These are phyloP conservation scores for Takifugu flavidus DNA, from an alignment of 2,113 vertebrate genomes.

Conservation along the genomic window DNA sequence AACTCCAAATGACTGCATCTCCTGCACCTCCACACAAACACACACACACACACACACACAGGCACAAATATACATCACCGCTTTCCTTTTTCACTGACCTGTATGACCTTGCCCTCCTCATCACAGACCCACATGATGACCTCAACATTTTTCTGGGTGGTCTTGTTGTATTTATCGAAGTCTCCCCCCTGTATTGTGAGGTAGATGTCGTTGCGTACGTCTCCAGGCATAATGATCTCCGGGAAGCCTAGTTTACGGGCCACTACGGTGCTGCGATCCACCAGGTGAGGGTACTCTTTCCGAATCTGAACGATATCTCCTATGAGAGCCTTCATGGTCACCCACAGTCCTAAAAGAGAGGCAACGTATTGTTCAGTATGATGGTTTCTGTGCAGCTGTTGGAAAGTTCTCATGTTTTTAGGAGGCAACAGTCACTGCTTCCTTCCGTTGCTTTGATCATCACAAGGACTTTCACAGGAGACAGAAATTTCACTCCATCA, in stretches of 20 bases:
- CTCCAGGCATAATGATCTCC: conserved; percentile 99
- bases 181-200: conserved; percentile 88
- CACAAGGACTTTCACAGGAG: no score
- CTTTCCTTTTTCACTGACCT: conserved; percentile 68
- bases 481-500: no score
- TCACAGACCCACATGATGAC: conserved; percentile 96
- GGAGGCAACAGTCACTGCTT: no score
- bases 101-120: conserved; percentile 88
- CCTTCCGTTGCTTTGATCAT: no score
- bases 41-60: background rate
- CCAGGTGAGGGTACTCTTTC: conserved; percentile 94
- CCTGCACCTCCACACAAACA: background rate
- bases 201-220: conserved; percentile 97
- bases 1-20: background rate
- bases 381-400: background rate
- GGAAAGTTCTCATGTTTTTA: no score
- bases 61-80: background rate
- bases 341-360: conserved; percentile 86
- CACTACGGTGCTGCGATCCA: conserved; percentile 93
- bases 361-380: background rate
- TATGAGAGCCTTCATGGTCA: conserved; percentile 94
- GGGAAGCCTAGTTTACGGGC: conserved; percentile 96
- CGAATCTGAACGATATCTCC: conserved; percentile 91
- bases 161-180: conserved; percentile 98
- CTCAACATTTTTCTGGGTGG: conserved; percentile 95